Conservation (phyloP, 2,113 vertebrate genomes). For the Rhinoptilus africanus region DNA sequence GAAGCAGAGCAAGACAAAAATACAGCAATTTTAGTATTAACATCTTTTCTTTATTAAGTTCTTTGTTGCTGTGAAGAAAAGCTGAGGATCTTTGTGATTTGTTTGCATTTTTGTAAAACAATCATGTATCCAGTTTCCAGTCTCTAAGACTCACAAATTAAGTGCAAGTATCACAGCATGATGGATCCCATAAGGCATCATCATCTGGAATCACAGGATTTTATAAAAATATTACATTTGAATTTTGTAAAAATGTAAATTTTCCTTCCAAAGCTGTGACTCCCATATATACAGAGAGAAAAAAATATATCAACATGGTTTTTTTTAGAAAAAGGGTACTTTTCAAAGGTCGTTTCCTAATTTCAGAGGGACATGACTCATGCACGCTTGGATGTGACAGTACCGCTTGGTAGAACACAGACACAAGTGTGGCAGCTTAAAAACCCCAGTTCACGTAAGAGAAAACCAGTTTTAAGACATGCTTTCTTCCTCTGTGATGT, state of each 20-base stretch:
- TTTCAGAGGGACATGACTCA: background rate
- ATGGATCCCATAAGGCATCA: background rate
- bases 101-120: slow-evolving; percentile 14
- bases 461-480: background rate
- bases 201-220: background rate
- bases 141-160: background rate
- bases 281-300: background rate
- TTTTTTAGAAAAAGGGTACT: background rate
- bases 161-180: background rate
- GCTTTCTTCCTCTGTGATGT: background rate
- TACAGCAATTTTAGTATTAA: background rate
- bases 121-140: background rate
- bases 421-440: background rate
- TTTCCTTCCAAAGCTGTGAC: background rate
- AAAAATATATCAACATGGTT: background rate
- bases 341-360: background rate
- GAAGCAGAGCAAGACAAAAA: background rate
- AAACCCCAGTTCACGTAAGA: background rate
- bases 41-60: slow-evolving; percentile 2
- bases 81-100: background rate
- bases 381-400: background rate
- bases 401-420: background rate
- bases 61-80: background rate
- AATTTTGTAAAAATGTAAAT: background rate
- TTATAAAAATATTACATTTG: background rate